Evolutionary conservation across 1,140 invertebrate genomes (phyloP).

Genomic region (Globodera rostochiensis): DNA sequence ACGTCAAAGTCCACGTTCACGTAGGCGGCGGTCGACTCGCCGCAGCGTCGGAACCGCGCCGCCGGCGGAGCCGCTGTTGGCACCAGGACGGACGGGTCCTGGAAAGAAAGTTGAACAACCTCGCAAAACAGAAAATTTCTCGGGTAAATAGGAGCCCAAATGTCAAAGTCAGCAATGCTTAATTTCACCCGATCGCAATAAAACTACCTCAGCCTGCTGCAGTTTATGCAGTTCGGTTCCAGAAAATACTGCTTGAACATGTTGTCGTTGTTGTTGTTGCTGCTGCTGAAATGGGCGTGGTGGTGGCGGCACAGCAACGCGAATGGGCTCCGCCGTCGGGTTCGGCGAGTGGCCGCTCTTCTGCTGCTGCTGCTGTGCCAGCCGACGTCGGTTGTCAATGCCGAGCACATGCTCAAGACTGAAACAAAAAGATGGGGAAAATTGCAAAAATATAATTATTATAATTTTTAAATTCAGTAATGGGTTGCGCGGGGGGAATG

Average conservation of each 20-base stretch:
- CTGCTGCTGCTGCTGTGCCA: neutral
- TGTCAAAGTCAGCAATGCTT: neutral
- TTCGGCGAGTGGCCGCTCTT: neutral
- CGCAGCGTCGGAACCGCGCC: conserved; percentile 19
- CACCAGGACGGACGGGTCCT: neutral
- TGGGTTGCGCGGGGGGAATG: too few species aligned
- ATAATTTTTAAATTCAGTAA: too few species aligned
- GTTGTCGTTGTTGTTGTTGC: neutral
- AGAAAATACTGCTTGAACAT: neutral
- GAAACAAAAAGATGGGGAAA: neutral
- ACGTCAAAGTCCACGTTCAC: conserved; percentile 53
- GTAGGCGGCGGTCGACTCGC: conserved; percentile 50
- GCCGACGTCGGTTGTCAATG: conserved; percentile 5
- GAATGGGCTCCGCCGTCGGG: neutral
- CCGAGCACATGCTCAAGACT: conserved; percentile 38
- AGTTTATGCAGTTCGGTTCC: neutral
- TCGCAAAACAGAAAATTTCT: neutral
- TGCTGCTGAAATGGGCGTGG: neutral
- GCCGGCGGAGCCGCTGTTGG: neutral
- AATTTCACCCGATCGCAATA: too few species aligned
- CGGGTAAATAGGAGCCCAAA: too few species aligned
- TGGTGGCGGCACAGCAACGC: conserved; percentile 24
- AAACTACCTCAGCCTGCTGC: neutral
- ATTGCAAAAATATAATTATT: too few species aligned
- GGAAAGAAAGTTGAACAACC: neutral